phyloP scores from a whole-genome alignment of 1,140 invertebrate genomes.

The Papilio polytes region DNA sequence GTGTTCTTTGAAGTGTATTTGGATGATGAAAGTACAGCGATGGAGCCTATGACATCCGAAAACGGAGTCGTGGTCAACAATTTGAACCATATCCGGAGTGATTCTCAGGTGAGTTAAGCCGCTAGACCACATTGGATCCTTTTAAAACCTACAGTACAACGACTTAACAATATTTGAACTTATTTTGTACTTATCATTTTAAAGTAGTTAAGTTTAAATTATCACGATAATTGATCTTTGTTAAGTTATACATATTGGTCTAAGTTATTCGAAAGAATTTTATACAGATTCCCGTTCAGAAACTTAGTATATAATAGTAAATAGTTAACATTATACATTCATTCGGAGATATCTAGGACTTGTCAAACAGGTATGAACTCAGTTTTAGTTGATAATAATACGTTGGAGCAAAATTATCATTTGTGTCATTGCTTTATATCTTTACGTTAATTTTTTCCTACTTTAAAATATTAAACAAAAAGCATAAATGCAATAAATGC shows the following conservation, averaged over 20 bases:
- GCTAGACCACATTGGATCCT: conserved; percentile 66
- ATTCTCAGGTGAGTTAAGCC: conserved; percentile 80
- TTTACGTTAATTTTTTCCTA: background rate
- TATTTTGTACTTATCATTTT: conserved; percentile 38
- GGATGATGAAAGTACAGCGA: conserved; percentile 71
- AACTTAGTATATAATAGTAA: conserved; percentile 22
- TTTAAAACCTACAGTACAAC: conserved; percentile 77
- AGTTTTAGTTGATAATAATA: conserved; percentile 32
- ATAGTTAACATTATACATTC: conserved; percentile 34
- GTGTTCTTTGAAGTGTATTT: conserved; percentile 52
- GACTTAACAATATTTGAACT: conserved; percentile 73
- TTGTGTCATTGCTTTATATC: background rate
- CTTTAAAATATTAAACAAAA: background rate
- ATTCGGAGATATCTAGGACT: conserved; percentile 38
- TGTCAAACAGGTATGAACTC: conserved; percentile 37
- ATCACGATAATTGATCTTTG: no score
- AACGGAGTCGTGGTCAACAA: conserved; percentile 80
- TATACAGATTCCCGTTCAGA: background rate
- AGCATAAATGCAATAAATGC: background rate
- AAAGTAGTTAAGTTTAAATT: background rate
- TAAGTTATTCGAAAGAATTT: conserved; percentile 14
- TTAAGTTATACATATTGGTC: conserved; percentile 8
- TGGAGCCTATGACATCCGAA: conserved; percentile 79
- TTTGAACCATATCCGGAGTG: conserved; percentile 80
- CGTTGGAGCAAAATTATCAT: conserved; percentile 12